phyloP scores from a whole-genome alignment of 2,113 vertebrate species.

The Phyllostomus hastatus region DNA sequence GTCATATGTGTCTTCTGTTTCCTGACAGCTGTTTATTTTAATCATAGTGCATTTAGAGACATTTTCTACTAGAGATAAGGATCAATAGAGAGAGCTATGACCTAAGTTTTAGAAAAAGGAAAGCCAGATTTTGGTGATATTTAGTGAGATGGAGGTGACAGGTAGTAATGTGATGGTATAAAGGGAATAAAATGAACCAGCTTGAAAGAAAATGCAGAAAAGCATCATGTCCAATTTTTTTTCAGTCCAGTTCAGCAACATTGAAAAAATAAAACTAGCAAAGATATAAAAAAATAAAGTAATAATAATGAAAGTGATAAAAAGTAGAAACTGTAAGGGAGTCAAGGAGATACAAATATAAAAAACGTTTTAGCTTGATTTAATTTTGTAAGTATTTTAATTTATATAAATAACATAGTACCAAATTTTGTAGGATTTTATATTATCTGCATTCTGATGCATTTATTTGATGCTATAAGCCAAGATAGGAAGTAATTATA shows the following conservation, averaged over 20 bases:
- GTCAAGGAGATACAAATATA: not conserved
- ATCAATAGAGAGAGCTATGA: not conserved
- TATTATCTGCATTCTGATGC: not conserved
- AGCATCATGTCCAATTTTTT: not conserved
- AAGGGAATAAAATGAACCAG: not conserved
- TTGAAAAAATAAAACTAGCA: not conserved
- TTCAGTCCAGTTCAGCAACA: not conserved
- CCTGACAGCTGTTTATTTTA: not conserved
- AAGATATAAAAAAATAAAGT: not conserved
- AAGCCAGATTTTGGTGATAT: not conserved
- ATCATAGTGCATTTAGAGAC: not conserved
- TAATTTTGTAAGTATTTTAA: not conserved
- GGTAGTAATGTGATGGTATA: not conserved
- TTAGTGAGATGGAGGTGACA: not conserved
- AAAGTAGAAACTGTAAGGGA: not conserved
- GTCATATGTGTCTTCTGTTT: not conserved
- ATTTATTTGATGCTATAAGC: not conserved
- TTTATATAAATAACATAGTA: not conserved
- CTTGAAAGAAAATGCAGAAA: not conserved
- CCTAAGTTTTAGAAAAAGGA: not conserved
- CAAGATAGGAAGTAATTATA: not conserved
- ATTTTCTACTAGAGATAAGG: not conserved
- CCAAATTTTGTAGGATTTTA: not conserved
- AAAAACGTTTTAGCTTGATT: not conserved
- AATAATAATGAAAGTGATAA: not conserved